Evolutionary conservation across 2,797 vertebrate genomes (phyloP), one percentile per base, ranked within the genome.

Genomic region (Xenentodon cancila): DNA sequence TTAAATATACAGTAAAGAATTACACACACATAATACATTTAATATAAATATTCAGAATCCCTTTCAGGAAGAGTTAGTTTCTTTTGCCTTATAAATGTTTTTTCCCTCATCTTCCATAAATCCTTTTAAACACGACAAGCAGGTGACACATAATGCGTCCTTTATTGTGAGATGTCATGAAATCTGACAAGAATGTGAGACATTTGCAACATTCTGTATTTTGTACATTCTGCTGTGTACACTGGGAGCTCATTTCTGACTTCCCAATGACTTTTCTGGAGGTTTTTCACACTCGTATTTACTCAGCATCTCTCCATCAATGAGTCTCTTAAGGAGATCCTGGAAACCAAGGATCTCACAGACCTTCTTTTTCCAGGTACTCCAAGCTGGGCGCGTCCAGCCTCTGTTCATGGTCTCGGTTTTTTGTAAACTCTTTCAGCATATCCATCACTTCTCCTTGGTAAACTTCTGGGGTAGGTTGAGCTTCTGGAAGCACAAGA

Each of bases 391-490:
- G 97, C 7, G 97, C 97, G 1, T 95, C 92, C 51, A 98, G 83
- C 66, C 97, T 92, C 91, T 97, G 96, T 75, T 99, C 97, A 48
- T 90, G 95, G 67, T 96, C 89, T 50, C 89, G 94, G 87, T 99
- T 99, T 80, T 95, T 98, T 49, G 96, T 79, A 21, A 97, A 98
- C 34, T 98, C 97, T 77, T 94, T 94, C 61, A 99, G 88, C 92
- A 97, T 72, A 12, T 93, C 92, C 95, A 99, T 94, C 72, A 99
- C 86, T 8, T 99, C 97, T 0, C 93, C 95, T 73, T 97, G 91
- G 21, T 97, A 96, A 27, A 94, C 85, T 0, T 93, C 92, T 0
- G 97, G 97, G 0, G 95, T 87, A 0, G 96, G 96, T 64, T 94
- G 92, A 0, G 95, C 92, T 71, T 95, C 97, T 99, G 88, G 1